Conservation (phyloP, 2,888 invertebrate species). For the Tortrix viridana region DNA sequence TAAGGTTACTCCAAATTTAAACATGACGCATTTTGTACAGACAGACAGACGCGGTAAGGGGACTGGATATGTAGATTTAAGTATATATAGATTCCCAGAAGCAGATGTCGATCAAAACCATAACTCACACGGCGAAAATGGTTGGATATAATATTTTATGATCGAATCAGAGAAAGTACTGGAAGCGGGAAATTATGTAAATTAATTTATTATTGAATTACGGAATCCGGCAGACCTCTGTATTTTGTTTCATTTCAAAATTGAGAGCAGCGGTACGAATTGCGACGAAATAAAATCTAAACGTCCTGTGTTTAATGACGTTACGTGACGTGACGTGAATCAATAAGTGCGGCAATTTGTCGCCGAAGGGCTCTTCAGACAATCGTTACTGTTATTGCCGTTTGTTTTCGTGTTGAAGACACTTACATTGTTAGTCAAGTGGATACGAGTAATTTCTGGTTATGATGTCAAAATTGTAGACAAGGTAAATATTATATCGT, state of each 20-base stretch:
- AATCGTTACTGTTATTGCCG: too few species aligned
- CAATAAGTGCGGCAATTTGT: slow-evolving; percentile 11
- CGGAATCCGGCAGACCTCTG: slow-evolving; percentile 6
- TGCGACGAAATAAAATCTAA: slow-evolving; percentile 31
- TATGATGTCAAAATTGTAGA: too few species aligned
- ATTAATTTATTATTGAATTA: slow-evolving; percentile 31
- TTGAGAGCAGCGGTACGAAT: slow-evolving; percentile 12
- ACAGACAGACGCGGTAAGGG: too few species aligned
- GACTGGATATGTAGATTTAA: too few species aligned
- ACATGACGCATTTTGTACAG: too few species aligned
- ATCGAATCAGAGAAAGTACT: slow-evolving; percentile 23
- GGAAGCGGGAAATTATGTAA: slow-evolving; percentile 22
- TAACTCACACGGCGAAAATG: slow-evolving; percentile 14
- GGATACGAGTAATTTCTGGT: too few species aligned
- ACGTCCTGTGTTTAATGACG: slow-evolving; percentile 17
- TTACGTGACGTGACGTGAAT: slow-evolving; percentile 15
- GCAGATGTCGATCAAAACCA: background rate
- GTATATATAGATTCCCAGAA: background rate
- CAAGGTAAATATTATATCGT: too few species aligned
- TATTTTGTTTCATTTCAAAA: slow-evolving; percentile 19
- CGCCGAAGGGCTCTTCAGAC: slow-evolving; percentile 4
- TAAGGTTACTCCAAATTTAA: too few species aligned
- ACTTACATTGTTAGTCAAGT: too few species aligned
- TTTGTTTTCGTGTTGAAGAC: too few species aligned
- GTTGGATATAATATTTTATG: slow-evolving; percentile 20